phyloP scores from a whole-genome alignment of 2,797 vertebrate genomes.

The Ptychobarbus kaznakovi region DNA sequence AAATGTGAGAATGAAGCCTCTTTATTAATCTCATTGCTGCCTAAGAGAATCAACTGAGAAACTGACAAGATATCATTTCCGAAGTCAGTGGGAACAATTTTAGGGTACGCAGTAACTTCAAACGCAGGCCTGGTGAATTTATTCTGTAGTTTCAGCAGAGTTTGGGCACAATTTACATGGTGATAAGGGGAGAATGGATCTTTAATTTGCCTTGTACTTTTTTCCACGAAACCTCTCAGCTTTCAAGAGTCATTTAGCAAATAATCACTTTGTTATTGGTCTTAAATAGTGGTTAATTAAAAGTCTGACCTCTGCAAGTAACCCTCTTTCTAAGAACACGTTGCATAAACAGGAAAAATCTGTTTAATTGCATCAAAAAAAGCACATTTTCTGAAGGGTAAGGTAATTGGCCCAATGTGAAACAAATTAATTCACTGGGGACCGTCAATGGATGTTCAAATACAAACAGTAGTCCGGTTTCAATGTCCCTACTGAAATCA shows the following conservation, averaged over 20 bases:
- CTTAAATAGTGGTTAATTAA: slow-evolving; percentile 94
- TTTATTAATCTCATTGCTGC: not conserved
- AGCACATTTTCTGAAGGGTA: slow-evolving; percentile 81
- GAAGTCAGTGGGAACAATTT: slow-evolving; percentile 56
- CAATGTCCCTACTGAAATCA: slow-evolving; percentile 88
- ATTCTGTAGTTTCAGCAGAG: slow-evolving; percentile 61
- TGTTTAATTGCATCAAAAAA: slow-evolving; percentile 88
- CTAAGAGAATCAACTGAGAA: slow-evolving; percentile 23
- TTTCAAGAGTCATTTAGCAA: slow-evolving; percentile 85
- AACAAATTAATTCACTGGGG: slow-evolving; percentile 94
- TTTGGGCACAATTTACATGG: slow-evolving; percentile 56
- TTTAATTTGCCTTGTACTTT: slow-evolving; percentile 47
- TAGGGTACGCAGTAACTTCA: slow-evolving; percentile 69
- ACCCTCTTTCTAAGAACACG: slow-evolving; percentile 88
- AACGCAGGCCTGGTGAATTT: slow-evolving; percentile 61
- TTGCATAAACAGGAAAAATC: slow-evolving; percentile 98
- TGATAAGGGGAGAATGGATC: slow-evolving; percentile 57
- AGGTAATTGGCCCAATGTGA: slow-evolving; percentile 94
- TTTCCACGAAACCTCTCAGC: slow-evolving; percentile 53
- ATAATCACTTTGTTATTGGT: slow-evolving; percentile 93
- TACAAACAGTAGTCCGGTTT: slow-evolving; percentile 91
- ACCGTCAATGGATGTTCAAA: slow-evolving; percentile 94
- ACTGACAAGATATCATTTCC: slow-evolving; percentile 36
- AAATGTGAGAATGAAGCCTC: not conserved
- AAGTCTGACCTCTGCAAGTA: slow-evolving; percentile 87